Base-by-base conservation (phyloP, 64 coral and sea anemone genomes). In the Stichodactyla helianthus region DNA sequence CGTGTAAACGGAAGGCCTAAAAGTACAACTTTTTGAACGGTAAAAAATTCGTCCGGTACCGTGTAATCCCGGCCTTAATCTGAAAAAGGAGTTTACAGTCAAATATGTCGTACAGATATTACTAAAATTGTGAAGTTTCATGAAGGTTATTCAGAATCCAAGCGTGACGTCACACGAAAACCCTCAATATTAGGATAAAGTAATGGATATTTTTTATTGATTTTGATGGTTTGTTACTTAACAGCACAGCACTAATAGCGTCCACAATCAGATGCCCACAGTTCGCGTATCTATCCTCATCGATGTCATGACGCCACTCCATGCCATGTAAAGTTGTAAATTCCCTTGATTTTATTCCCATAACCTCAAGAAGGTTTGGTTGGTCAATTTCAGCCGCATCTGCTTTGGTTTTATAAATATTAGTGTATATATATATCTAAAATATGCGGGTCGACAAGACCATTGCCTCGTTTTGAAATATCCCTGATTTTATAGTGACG, bases 331-430 rank as follows among this genome's bases (percentile, higher is more conserved):
- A 60, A 13, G 59, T 65, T 65, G 62, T 65, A 65, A 65, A 65
- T 65, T 65, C 62, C 62, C 62, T 65, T 65, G 6, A 18, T 65
- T n/a, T n/a, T 65, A 65, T 8, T n/a, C 2, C 22, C 19, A 65
- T n/a, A 65, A n/a, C 62, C 62, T 65, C 62, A 7, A 65, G 18
- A 65, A n/a, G 62, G 19, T n/a, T 65, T 65, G 62, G 62, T 65
- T 65, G 62, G 20, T n/a, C 18, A 5, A 65, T 9, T n/a, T n/a
- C 62, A 6, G 62, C 62, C 22, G 19, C 19, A 7, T 5, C 62
- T 65, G 19, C 62, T 65, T 65, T 65, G 22, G 62, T 65, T 65
- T 65, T 65, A 65, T 65, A 65, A 65, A 65, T 65, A 65, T n/a
- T n/a, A 65, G 19, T 65, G 62, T 65, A 65, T 65, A 65, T 65